phyloP scores from a whole-genome alignment of 1,140 invertebrate genomes.

The Hylaeus anthracinus region DNA sequence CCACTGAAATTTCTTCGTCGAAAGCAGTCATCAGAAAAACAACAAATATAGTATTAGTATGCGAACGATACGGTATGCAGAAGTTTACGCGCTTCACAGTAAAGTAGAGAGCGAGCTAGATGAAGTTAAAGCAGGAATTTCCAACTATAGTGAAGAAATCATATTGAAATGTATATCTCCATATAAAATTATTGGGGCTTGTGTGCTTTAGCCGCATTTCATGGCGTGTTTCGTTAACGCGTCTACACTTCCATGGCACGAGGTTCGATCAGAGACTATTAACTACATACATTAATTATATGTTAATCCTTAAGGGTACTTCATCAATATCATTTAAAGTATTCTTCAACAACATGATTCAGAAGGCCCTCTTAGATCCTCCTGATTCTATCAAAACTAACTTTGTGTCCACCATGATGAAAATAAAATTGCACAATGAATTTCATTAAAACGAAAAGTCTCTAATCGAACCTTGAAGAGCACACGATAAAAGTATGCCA shows the following conservation, averaged over 20 bases:
- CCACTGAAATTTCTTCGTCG: constrained; percentile 8
- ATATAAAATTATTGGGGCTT: constrained; percentile 14
- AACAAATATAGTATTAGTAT: too few species aligned
- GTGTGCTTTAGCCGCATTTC: constrained; percentile 29
- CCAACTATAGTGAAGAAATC: not conserved
- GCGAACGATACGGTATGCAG: too few species aligned
- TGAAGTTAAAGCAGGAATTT: not conserved
- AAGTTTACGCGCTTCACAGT: not conserved
- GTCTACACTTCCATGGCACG: not conserved
- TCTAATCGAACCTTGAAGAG: constrained; percentile 10
- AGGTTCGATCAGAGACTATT: not conserved
- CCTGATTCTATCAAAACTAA: too few species aligned
- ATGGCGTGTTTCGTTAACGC: constrained; percentile 4
- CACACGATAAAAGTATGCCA: constrained; percentile 7
- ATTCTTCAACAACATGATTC: too few species aligned
- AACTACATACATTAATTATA: too few species aligned
- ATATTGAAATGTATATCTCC: not conserved
- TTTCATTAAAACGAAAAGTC: not conserved
- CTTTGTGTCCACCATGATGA: not conserved
- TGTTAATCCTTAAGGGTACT: too few species aligned
- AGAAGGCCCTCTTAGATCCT: too few species aligned
- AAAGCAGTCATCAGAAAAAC: constrained; percentile 5
- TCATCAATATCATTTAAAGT: too few species aligned
- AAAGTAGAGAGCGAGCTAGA: not conserved
- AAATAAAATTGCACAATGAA: too few species aligned